phyloP scores from a whole-genome alignment of 2,113 vertebrate species.

The Rhabdomys dilectus region DNA sequence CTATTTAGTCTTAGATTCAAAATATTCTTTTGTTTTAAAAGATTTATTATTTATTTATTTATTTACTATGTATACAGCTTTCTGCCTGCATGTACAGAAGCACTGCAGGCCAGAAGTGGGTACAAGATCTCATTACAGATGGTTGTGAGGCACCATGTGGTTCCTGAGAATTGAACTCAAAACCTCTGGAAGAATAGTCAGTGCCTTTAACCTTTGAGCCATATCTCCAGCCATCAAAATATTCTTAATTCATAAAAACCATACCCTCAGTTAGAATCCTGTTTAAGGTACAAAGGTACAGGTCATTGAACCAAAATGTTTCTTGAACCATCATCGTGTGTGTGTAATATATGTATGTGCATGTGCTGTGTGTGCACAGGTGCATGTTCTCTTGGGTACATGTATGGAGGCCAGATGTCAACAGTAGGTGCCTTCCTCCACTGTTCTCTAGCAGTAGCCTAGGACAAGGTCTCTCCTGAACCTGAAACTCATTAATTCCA shows the following conservation, averaged over 20 bases:
- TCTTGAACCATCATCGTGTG: neutral
- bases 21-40: neutral
- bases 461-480: neutral
- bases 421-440: neutral
- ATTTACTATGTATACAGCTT: too few species aligned
- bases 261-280: neutral
- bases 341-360: neutral
- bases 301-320: neutral
- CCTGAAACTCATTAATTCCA: neutral
- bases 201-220: too few species aligned
- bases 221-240: neutral
- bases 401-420: neutral
- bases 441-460: neutral
- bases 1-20: conserved; percentile 40
- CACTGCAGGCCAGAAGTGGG: too few species aligned
- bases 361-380: neutral
- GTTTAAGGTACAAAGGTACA: neutral
- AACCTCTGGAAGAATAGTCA: too few species aligned
- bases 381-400: neutral
- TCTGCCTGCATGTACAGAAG: too few species aligned
- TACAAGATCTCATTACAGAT: too few species aligned
- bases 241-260: conserved; percentile 40
- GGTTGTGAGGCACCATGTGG: too few species aligned
- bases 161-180: too few species aligned
- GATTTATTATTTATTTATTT: too few species aligned